Base-by-base conservation (phyloP, 2,888 invertebrate species). In the Tridacna crocea region DNA sequence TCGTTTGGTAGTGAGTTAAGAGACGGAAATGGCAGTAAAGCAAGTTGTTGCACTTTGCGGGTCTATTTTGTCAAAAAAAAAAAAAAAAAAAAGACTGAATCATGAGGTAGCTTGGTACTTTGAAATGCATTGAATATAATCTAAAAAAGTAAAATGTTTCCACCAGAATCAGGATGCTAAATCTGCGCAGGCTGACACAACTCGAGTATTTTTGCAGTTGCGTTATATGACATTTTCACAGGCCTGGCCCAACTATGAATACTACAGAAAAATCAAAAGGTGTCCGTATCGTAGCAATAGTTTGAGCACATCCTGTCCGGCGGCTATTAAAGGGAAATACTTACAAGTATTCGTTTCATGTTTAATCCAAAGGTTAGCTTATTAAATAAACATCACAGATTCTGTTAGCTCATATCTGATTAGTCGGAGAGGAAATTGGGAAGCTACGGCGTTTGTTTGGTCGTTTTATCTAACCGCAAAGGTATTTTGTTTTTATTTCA, bases 331-430 rank as follows among this genome's bases (percentile, higher is more conserved):
- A 61, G 61, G 13, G 60, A 61, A 74, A 74, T 74, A 74, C 60
- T 61, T 63, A 63, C 70, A 74, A 61, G 6, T 63, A 46, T 22
- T 63, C 74, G 47, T 74, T 74, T 74, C 47, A 74, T 74, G 74
- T 74, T 60, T 74, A 74, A 74, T 74, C 74, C 61, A 15, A 1
- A 19, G 46, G 24, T 61, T 74, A 74, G 61, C 15, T 63, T 60
- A 74, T 74, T 74, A 74, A 74, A 74, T 74, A 74, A 74, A 74
- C 74, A 74, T 74, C 60, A 61, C 61, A 63, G 74, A 8, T 61
- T 61, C 46, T 13, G 27, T 19, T 36, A 55, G 26, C 12, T 58
- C 61, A 74, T 74, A 74, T 70, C 70, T 24, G 48, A 70, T 70
- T 70, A 70, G 46, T 47, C 48, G 22, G 47, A 51, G 70, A 70